phyloP scores from a whole-genome alignment of 1,140 invertebrate genomes.

The Wiebesia pumilae region DNA sequence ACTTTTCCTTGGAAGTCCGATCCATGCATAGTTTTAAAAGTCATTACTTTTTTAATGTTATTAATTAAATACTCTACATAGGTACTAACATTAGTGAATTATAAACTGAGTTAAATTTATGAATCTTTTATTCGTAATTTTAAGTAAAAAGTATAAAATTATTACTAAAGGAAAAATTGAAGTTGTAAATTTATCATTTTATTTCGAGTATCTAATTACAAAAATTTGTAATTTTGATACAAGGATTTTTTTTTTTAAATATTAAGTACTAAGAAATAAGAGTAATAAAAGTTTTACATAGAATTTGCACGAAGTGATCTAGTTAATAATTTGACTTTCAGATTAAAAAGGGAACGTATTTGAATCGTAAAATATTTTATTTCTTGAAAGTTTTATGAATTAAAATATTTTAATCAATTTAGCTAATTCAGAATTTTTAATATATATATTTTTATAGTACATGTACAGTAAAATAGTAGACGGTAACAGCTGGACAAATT shows the following conservation, averaged over 20 bases:
- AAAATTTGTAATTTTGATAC: no score
- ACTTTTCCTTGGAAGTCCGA: no score
- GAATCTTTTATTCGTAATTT: no score
- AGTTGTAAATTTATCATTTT: no score
- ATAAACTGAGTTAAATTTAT: no score
- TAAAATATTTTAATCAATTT: not conserved
- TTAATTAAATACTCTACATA: not conserved
- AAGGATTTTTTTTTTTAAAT: no score
- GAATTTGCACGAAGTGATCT: not conserved
- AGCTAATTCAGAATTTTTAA: constrained; percentile 55
- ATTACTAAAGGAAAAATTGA: no score
- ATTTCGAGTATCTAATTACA: no score
- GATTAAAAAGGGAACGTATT: not conserved
- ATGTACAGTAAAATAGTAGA: constrained; percentile 71
- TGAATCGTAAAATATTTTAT: not conserved
- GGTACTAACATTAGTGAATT: not conserved
- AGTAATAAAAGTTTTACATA: not conserved
- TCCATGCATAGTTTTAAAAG: not conserved
- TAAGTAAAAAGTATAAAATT: no score
- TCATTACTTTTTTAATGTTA: not conserved
- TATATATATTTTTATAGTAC: constrained; percentile 59
- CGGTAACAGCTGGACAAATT: constrained; percentile 70
- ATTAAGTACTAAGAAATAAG: not conserved
- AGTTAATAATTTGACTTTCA: not conserved
- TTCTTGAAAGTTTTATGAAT: not conserved